Evolutionary conservation across 2,113 vertebrate species (phyloP).

Genomic region (Athene noctua): DNA sequence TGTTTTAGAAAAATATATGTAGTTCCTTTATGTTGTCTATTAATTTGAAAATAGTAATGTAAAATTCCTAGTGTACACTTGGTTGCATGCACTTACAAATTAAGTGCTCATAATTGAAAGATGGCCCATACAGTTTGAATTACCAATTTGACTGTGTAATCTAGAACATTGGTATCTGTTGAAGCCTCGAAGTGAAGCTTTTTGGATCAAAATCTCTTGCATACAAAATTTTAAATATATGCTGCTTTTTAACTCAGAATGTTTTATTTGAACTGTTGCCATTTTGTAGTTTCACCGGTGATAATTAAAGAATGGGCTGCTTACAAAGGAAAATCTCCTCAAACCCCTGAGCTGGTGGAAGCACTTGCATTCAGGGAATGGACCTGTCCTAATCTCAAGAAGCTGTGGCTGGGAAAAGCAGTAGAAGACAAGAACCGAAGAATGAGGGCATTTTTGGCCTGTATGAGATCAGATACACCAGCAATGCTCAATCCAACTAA

Average conservation of each 20-base stretch:
- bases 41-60: background rate
- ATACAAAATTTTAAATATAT: background rate
- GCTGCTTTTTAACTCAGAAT: background rate
- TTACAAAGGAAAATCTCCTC: constrained; percentile 95
- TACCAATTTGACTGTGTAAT: background rate
- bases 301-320: constrained; percentile 96
- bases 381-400: constrained; percentile 95
- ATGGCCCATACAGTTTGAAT: background rate
- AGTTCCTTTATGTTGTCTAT: background rate
- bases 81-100: background rate
- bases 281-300: constrained; percentile 81
- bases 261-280: background rate
- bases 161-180: background rate
- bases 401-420: constrained; percentile 93
- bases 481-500: constrained; percentile 93
- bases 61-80: background rate
- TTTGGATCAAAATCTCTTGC: background rate
- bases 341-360: constrained; percentile 94
- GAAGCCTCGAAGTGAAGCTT: background rate
- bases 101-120: background rate
- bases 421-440: constrained; percentile 95
- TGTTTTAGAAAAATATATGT: background rate
- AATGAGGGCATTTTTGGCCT: constrained; percentile 94
- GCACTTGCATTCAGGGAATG: constrained; percentile 94
- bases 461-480: constrained; percentile 94